Evolutionary conservation across 2,888 invertebrate genomes (phyloP).

Genomic region (Andrena hattorfiana): DNA sequence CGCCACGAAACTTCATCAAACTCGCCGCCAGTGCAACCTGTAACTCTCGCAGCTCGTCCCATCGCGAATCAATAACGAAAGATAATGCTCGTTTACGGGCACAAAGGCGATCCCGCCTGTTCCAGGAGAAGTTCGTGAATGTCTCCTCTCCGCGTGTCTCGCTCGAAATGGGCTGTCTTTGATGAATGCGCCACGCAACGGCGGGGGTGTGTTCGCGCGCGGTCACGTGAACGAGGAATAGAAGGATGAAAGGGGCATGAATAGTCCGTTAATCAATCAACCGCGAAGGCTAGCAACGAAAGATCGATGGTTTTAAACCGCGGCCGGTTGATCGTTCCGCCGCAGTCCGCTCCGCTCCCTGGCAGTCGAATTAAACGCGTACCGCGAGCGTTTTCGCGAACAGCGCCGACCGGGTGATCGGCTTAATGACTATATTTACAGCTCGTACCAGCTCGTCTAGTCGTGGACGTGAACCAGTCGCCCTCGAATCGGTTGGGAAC

Average conservation of each 20-base stretch:
- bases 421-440: constrained; percentile 43
- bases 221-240: constrained; percentile 39
- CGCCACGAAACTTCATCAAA: not conserved
- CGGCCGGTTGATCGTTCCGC: constrained; percentile 25
- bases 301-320: constrained; percentile 56
- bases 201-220: constrained; percentile 4
- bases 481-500: constrained; percentile 42
- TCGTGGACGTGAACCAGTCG: constrained; percentile 16
- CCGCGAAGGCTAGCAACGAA: constrained; percentile 47
- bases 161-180: constrained; percentile 50
- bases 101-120: constrained; percentile 32
- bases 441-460: constrained; percentile 7
- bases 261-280: constrained; percentile 61
- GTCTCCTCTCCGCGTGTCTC: constrained; percentile 12
- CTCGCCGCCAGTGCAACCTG: not conserved
- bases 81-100: constrained; percentile 50
- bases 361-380: constrained; percentile 39
- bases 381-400: constrained; percentile 26
- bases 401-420: constrained; percentile 8
- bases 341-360: constrained; percentile 19
- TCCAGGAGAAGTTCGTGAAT: constrained; percentile 40
- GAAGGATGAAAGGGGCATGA: constrained; percentile 53
- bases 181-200: constrained; percentile 50
- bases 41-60: not conserved
- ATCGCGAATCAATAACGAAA: constrained; percentile 45